phyloP scores from a whole-genome alignment of 30 jellyfish, hydroid and myxozoan genomes.

The Hydra vulgaris region DNA sequence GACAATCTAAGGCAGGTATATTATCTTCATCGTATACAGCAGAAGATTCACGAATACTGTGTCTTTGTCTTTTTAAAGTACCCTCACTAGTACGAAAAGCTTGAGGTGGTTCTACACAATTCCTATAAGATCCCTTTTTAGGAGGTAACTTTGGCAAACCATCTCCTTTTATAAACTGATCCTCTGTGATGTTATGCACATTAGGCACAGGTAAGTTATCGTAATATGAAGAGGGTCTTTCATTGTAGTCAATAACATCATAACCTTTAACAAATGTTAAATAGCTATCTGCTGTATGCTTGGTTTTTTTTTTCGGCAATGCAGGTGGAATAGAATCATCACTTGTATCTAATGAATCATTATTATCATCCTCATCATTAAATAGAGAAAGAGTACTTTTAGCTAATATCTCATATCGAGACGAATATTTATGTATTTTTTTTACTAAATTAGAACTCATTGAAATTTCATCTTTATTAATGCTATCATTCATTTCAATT shows the following conservation, averaged over 20 bases:
- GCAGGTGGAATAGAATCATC: conserved; percentile 51
- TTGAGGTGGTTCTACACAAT: conserved; percentile 13
- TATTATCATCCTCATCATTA: conserved; percentile 62
- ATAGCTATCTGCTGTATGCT: conserved; percentile 42
- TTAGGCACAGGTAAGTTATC: conserved; percentile 91
- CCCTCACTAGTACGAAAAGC: conserved; percentile 36
- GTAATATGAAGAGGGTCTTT: conserved; percentile 80
- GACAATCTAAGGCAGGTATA: conserved; percentile 86
- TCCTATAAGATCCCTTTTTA: conserved; percentile 48
- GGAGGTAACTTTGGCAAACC: conserved; percentile 89
- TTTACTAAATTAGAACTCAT: conserved; percentile 61
- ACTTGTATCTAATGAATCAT: conserved; percentile 35
- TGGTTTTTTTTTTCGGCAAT: conserved; percentile 65
- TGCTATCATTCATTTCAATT: conserved; percentile 40
- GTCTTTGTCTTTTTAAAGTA: conserved; percentile 38
- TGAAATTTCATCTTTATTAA: conserved; percentile 70
- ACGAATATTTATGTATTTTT: conserved; percentile 69
- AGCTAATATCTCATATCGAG: conserved; percentile 58
- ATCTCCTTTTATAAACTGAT: conserved; percentile 46
- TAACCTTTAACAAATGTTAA: conserved; percentile 69
- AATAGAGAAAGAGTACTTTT: conserved; percentile 78
- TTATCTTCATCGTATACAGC: conserved; percentile 81
- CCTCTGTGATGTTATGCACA: conserved; percentile 74
- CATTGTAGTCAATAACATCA: conserved; percentile 55
- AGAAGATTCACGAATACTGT: conserved; percentile 64